Evolutionary conservation across 2,113 vertebrate genomes (phyloP).

Genomic region (Phocoena phocoena): DNA sequence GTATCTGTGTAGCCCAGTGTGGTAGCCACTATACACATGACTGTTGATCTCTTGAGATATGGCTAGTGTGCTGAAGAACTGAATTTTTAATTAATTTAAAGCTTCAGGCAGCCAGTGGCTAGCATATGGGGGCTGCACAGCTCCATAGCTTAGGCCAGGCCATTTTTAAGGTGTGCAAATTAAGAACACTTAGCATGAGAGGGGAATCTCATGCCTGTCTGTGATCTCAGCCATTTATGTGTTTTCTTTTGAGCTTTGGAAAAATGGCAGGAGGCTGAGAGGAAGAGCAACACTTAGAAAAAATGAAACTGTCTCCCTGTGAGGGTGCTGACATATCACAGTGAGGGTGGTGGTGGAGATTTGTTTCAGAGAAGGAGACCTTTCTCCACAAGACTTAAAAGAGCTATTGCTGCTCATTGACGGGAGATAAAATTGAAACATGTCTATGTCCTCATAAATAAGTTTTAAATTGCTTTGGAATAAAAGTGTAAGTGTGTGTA

Average conservation of each 20-base stretch:
- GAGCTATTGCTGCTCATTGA: not conserved
- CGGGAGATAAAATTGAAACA: not conserved
- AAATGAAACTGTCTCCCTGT: not conserved
- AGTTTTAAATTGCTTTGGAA: not conserved
- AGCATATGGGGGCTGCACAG: rapidly evolving
- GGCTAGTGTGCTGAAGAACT: not conserved
- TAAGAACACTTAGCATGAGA: not conserved
- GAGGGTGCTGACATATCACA: not conserved
- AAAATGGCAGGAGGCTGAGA: not conserved
- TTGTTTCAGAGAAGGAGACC: not conserved
- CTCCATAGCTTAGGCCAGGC: not conserved
- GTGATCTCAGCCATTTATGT: not conserved
- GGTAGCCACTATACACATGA: not conserved
- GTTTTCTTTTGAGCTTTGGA: not conserved
- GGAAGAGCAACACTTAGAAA: not conserved
- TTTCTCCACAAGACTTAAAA: not conserved
- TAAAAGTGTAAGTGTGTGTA: not conserved
- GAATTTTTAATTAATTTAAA: not conserved
- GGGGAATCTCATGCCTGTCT: not conserved
- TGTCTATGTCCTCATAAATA: not conserved
- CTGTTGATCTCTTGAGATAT: not conserved
- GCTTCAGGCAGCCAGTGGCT: not conserved
- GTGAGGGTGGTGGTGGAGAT: not conserved
- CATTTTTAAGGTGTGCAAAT: not conserved
- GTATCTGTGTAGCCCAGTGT: not conserved